Evolutionary conservation across 2,113 vertebrate species (phyloP), one percentile per base, ranked within the genome.

Genomic region (Hydropotes inermis): DNA sequence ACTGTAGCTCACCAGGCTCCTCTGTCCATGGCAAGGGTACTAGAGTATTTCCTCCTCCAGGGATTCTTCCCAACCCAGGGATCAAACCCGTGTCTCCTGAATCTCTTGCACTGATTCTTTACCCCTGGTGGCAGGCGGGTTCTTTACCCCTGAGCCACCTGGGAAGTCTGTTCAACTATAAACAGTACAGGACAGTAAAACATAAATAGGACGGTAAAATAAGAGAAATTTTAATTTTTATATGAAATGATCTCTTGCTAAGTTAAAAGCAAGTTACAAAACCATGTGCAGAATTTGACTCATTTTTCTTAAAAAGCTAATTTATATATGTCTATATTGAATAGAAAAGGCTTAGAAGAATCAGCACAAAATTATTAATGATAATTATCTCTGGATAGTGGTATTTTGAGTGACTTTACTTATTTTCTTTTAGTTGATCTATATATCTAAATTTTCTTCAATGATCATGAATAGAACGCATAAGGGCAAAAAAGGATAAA

Each of bases 251-350:
- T 55, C 50, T 50, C 39, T 45, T 88, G 4, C 78, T 30, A 78
- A 89, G 25, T 36, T 89, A 97, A 94, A 87, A 87, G 43, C 82
- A 88, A 91, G n/a, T 91, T 91, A 60, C 57, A 88, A 94, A 91
- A 54, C 16, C 19, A 58, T 43, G 21, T 83, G 7, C 50, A 79
- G 57, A 70, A 91, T 76, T 93, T 54, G 28, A 67, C 0, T 33
- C 33, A 9, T 4, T 85, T 45, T 92, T 57, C 74, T 50, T 14
- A 67, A 92, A 89, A 27, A 89, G 5, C 54, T 45, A 43, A 70
- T 33, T 90, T 89, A 64, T 21, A 36, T 39, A 15, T 95, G 39
- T 88, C 85, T 61, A 19, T 57, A 50, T 74, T 95, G 17, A 76
- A 47, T 54, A 70, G 54, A 91, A 94, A 76, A 91, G 12, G 14